Base-by-base conservation (phyloP, 2,888 invertebrate genomes). In the Campoplex nolae region DNA sequence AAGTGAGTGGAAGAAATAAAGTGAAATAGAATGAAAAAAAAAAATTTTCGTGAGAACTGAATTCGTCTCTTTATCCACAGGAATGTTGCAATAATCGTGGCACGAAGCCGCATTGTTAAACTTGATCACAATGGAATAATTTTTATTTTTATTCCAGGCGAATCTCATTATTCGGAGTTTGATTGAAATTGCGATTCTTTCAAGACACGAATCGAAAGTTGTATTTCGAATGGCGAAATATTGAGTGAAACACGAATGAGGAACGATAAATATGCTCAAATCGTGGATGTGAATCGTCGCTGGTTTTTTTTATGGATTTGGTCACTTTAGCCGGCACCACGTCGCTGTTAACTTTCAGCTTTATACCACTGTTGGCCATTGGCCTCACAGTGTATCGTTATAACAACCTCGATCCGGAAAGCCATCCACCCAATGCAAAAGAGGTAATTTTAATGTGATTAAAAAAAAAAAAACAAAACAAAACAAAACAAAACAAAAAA, bases 341-440 rank as follows among this genome's bases (percentile, higher is more conserved):
- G 95, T 97, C 94, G 95, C 96, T 89, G 94, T 97, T 93, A 95
- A 93, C 94, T 42, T 90, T 97, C 94, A 96, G 97, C 91, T 95
- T 98, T 94, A 96, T 98, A 94, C 98, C 98, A 91, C 96, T 98
- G 91, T 95, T 98, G 94, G 97, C 97, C 88, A 96, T 97, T 90
- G 97, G 97, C 91, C 95, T 98, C 94, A 97, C 97, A 91, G 97
- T 97, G 94, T 97, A 97, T 95, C 96, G 97, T 92, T 98, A 98
- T 95, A 96, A 97, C 94, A 96, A 96, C 92, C 96, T 96, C 92
- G 98, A 98, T 95, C 98, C 98, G 87, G 98, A 98, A 95, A 96
- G 97, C 45, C 97, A 97, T 93, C 96, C 97, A 83, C 95, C 96
- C 90, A 97, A 98, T 93, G 96, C 96, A 86, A 95, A 95, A 94